Evolutionary conservation across 2,113 vertebrate species (phyloP).

Genomic region (Ifrita kowaldi): DNA sequence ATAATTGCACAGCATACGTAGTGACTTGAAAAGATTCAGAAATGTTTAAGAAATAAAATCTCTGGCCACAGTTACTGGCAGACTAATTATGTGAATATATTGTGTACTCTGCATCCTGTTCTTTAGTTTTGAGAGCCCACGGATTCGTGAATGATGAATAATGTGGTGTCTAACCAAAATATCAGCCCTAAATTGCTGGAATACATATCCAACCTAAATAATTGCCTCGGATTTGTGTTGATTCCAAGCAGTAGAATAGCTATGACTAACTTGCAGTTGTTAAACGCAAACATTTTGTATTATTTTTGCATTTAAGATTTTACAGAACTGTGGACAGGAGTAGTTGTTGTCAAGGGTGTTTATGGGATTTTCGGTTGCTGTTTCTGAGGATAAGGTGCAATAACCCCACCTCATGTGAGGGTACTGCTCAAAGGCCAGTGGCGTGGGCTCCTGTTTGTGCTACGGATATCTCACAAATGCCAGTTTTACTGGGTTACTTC

Average conservation of each 20-base stretch:
- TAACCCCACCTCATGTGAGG: background rate
- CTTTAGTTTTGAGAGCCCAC: background rate
- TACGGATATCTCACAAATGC: background rate
- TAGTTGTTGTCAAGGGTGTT: background rate
- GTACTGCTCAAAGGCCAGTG: background rate
- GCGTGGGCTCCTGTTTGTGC: background rate
- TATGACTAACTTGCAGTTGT: background rate
- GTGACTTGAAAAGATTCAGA: conserved; percentile 14
- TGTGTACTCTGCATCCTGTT: background rate
- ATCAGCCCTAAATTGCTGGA: background rate
- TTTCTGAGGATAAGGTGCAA: background rate
- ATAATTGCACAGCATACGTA: background rate
- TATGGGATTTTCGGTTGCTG: background rate
- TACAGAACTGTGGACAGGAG: background rate
- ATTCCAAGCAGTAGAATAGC: background rate
- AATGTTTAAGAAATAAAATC: background rate
- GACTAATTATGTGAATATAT: background rate
- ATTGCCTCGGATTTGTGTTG: conserved; percentile 13
- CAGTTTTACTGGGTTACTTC: background rate
- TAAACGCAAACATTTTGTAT: background rate
- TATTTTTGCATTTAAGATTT: background rate
- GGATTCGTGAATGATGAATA: background rate
- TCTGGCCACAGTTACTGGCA: background rate
- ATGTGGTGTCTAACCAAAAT: background rate
- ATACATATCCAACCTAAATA: background rate